These are phyloP conservation scores for Drosophila athabasca DNA, from an alignment of 1,140 invertebrate species.

Conservation along the genomic window DNA sequence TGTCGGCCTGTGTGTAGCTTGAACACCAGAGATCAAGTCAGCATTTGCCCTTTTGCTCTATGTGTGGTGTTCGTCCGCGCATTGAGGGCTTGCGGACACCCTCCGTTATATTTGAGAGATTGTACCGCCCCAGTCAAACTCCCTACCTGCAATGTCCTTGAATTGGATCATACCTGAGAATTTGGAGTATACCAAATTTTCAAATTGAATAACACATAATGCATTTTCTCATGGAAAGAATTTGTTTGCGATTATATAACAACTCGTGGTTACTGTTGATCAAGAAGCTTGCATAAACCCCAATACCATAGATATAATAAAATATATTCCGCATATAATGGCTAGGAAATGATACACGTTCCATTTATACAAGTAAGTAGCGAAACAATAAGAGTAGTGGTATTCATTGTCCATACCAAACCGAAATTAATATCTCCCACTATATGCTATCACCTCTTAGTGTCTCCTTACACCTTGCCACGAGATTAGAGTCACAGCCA, in stretches of 20 bases:
- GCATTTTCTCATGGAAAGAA: too few relatives aligned
- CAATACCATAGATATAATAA: constrained; percentile 53
- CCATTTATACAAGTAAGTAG: constrained; percentile 86
- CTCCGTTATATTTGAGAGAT: constrained; percentile 92
- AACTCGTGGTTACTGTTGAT: constrained; percentile 34
- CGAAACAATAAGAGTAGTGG: constrained; percentile 86
- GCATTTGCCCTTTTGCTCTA: constrained; percentile 93
- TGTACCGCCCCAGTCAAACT: constrained; percentile 87
- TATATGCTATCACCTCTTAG: constrained; percentile 86
- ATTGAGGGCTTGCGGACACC: constrained; percentile 94
- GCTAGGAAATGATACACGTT: constrained; percentile 64
- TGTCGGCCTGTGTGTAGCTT: constrained; percentile 87
- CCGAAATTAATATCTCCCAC: constrained; percentile 82
- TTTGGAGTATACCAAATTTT: too few relatives aligned
- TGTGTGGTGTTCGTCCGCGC: constrained; percentile 92
- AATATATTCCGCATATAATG: constrained; percentile 45
- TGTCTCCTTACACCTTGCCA: too few relatives aligned
- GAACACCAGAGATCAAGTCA: constrained; percentile 88
- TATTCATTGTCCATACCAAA: constrained; percentile 85
- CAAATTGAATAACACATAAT: too few relatives aligned
- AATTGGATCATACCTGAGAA: too few relatives aligned
- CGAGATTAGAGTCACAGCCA: too few relatives aligned
- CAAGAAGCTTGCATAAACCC: constrained; percentile 46
- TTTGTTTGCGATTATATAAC: constrained; percentile 4
- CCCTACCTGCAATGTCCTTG: constrained; percentile 84